Conservation (phyloP, 2,888 invertebrate species). For the Ametastegia equiseti region DNA sequence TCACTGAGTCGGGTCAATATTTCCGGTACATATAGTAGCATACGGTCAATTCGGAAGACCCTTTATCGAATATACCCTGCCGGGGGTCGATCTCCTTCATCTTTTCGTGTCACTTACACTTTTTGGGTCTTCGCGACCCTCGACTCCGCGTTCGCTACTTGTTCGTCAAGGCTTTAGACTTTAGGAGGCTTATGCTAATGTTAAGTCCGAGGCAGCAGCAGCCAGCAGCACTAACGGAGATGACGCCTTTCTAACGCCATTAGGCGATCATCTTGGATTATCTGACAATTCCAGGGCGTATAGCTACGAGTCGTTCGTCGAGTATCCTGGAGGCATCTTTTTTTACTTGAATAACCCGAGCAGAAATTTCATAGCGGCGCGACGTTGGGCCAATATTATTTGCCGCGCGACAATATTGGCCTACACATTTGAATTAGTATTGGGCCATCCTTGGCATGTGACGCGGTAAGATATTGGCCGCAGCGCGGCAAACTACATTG, state of each 20-base stretch:
- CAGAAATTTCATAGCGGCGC: background rate
- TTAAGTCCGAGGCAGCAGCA: constrained; percentile 62
- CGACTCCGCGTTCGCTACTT: constrained; percentile 58
- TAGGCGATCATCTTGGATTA: constrained; percentile 75
- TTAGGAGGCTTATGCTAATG: constrained; percentile 72
- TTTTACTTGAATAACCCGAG: no score
- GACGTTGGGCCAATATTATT: background rate
- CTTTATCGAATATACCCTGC: background rate
- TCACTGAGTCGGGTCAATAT: no score
- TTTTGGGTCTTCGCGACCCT: constrained; percentile 73
- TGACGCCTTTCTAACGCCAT: constrained; percentile 75
- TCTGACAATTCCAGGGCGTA: constrained; percentile 68
- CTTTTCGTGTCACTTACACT: constrained; percentile 57
- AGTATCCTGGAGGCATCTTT: constrained; percentile 55
- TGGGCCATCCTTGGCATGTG: no score
- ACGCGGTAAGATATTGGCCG: no score
- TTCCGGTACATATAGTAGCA: background rate
- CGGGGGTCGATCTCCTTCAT: background rate
- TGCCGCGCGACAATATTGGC: constrained; percentile 50
- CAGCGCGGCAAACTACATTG: no score
- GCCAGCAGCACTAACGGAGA: no score
- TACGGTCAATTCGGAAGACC: background rate
- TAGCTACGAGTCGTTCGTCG: constrained; percentile 60
- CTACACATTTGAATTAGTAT: no score
- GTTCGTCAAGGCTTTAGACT: constrained; percentile 42